phyloP scores from a whole-genome alignment of 1,140 invertebrate genomes.

The Scylla paramamosain region DNA sequence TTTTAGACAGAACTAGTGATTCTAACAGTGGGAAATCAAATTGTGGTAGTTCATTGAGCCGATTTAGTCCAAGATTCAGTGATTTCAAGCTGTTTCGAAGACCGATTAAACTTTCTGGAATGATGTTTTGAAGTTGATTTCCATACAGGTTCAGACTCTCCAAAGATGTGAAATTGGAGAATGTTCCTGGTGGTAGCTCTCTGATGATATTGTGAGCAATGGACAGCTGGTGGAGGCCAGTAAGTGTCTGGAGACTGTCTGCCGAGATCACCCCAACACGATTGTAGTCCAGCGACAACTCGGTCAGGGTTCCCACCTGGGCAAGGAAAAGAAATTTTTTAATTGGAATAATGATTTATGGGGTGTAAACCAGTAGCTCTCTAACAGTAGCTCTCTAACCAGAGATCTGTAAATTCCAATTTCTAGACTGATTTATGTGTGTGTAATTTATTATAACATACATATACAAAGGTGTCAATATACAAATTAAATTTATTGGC shows the following conservation, averaged over 20 bases:
- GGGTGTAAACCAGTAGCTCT: not conserved
- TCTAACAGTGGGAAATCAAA: constrained; percentile 80
- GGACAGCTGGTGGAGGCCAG: constrained; percentile 79
- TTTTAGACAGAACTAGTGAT: constrained; percentile 89
- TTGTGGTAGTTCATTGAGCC: constrained; percentile 82
- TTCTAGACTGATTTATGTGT: too few relatives aligned
- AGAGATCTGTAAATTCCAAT: too few relatives aligned
- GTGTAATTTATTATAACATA: too few relatives aligned
- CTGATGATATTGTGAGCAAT: constrained; percentile 92
- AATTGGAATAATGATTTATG: not conserved
- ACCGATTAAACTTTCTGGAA: constrained; percentile 87
- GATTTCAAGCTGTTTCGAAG: constrained; percentile 87
- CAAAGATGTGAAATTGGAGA: constrained; percentile 84
- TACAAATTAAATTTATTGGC: too few relatives aligned
- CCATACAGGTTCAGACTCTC: constrained; percentile 88
- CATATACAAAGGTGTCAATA: too few relatives aligned
- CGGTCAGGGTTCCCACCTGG: constrained; percentile 81
- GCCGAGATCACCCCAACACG: constrained; percentile 90
- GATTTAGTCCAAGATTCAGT: constrained; percentile 89
- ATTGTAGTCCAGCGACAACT: constrained; percentile 91
- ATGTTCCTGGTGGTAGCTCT: constrained; percentile 89
- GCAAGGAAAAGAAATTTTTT: not conserved
- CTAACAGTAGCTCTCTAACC: too few relatives aligned
- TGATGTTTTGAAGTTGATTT: constrained; percentile 87
- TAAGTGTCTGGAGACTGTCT: constrained; percentile 81